Base-by-base conservation (phyloP, 2,113 vertebrate genomes). In the Gopherus evgoodei region DNA sequence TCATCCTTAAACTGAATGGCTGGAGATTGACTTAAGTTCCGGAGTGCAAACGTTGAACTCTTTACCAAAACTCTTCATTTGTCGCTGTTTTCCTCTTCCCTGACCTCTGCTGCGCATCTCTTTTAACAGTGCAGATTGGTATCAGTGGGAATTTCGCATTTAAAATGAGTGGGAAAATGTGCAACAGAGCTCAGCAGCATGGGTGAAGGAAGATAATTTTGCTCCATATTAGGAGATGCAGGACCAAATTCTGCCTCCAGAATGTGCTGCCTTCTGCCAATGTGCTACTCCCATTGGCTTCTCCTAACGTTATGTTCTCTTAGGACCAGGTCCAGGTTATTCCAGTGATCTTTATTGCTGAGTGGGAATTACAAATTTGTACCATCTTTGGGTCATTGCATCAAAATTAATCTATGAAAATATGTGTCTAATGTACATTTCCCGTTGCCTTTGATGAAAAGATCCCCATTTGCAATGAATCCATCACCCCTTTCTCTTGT, bases 311-410 rank as follows among this genome's bases (percentile, higher is more conserved):
- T 57, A 25, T 50, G 29, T 76, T 93, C 49, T 17, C 16, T 84
- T 44, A 25, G 86, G 44, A 57, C 11, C 62, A 21, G 29, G 83
- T 29, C 24, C 31, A 0, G 1, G 35, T 57, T 13, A 95, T 83
- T 81, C 81, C 62, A 69, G 31, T 75, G 86, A 11, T 54, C 52
- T 49, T 79, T n/a, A 72, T 8, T 24, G 31, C 52, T 8, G 47
- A 93, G 81, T 92, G 89, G 93, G 62, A 90, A 56, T 91, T 97
- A 96, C 94, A 97, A 96, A 95, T 91, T 93, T 93, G 94, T 96
- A 87, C 42, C 92, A 81, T 81, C 88, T n/a, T n/a, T 17, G 53
- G 85, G 76, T 31, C 75, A 92, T 94, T 95, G 92, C 56, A 94
- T 90, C 79, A 87, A 92, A 93, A 56, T 44, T 86, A 53, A 90